These are phyloP conservation scores for Chrysina gloriosa DNA, from an alignment of 2,888 invertebrate genomes.

Conservation along the genomic window DNA sequence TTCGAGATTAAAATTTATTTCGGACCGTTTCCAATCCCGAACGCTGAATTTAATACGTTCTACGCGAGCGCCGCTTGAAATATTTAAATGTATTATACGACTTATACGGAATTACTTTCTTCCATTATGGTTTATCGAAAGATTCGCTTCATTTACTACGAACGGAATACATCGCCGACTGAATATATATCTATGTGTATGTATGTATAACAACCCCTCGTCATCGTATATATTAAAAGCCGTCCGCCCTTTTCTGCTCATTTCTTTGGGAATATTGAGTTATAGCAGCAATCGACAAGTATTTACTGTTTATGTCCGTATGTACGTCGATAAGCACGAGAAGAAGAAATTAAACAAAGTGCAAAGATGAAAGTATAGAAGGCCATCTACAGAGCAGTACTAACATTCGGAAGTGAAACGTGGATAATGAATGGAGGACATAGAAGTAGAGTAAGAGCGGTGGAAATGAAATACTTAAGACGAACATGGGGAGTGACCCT, in stretches of 20 bases:
- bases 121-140: conserved; percentile 25
- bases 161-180: conserved; percentile 3
- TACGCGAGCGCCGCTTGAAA: neutral
- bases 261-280: neutral
- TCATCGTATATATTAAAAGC: neutral
- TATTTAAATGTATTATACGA: conserved; percentile 27
- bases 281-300: neutral
- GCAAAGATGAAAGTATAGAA: too few species aligned
- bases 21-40: conserved; percentile 16
- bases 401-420: too few species aligned
- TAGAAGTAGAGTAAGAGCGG: too few species aligned
- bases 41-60: conserved; percentile 14
- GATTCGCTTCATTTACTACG: conserved; percentile 17
- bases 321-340: too few species aligned
- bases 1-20: conserved; percentile 23
- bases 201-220: neutral
- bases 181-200: neutral
- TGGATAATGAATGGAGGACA: too few species aligned
- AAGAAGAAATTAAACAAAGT: too few species aligned
- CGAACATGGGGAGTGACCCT: too few species aligned
- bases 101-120: conserved; percentile 23
- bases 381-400: too few species aligned
- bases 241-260: neutral
- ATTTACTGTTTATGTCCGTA: conserved; percentile 12
- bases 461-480: too few species aligned